phyloP scores from a whole-genome alignment of 1,140 invertebrate genomes.

The Drosophila oshimai region DNA sequence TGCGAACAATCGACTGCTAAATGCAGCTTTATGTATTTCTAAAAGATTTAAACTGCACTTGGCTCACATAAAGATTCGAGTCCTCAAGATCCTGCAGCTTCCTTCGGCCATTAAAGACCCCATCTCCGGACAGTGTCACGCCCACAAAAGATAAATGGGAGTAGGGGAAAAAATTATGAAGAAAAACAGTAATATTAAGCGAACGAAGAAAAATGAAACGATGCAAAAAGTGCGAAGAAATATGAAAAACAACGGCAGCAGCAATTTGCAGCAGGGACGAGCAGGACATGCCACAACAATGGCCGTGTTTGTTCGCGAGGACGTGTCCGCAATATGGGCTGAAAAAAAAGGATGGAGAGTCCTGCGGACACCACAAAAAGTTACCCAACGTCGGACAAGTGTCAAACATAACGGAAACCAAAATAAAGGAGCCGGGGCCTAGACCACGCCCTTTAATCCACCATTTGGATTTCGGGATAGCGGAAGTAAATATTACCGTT shows the following conservation, averaged over 20 bases:
- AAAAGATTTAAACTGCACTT: conserved; percentile 36
- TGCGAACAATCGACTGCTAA: conserved; percentile 55
- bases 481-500: conserved; percentile 44
- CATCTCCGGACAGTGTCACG: not conserved
- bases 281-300: conserved; percentile 69
- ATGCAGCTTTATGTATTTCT: conserved; percentile 55
- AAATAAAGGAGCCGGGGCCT: conserved; percentile 29
- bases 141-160: conserved; percentile 46
- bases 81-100: not conserved
- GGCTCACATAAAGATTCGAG: not conserved
- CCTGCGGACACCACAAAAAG: conserved; percentile 32
- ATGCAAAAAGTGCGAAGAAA: conserved; percentile 35
- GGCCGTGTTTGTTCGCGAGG: conserved; percentile 53
- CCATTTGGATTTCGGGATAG: not conserved
- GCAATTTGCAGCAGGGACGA: conserved; percentile 69
- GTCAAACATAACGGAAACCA: conserved; percentile 35
- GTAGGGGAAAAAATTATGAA: not conserved
- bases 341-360: not conserved
- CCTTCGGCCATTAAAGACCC: conserved; percentile 16
- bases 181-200: conserved; percentile 15
- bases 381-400: conserved; percentile 51
- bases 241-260: conserved; percentile 39
- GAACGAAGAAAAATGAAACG: conserved; percentile 40
- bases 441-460: not conserved
- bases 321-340: conserved; percentile 27